These are phyloP conservation scores for Percina caprodes DNA, from an alignment of 2,113 vertebrate genomes.

Conservation along the genomic window DNA sequence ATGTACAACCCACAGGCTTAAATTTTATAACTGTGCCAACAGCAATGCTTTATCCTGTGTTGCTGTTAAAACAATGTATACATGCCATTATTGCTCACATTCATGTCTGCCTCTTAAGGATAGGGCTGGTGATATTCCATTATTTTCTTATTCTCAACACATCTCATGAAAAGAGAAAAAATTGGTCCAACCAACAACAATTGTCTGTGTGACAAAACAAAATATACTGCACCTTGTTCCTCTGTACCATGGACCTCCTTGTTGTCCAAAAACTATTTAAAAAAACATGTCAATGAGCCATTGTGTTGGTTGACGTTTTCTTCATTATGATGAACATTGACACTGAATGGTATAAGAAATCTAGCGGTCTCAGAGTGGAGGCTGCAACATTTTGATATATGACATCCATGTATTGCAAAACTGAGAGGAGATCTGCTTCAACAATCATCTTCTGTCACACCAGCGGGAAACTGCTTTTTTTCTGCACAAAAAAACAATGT, in stretches of 20 bases:
- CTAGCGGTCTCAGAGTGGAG: background rate
- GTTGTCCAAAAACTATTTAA: background rate
- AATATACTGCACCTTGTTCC: background rate
- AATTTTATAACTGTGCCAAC: conserved; percentile 1
- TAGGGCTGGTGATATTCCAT: background rate
- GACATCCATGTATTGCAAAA: background rate
- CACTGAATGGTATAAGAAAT: background rate
- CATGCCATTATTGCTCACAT: background rate
- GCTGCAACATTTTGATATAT: background rate
- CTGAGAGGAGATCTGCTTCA: conserved; percentile 2
- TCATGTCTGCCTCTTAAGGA: background rate
- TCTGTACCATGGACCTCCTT: background rate
- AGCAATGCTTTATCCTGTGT: background rate
- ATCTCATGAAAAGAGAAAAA: background rate
- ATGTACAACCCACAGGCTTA: background rate
- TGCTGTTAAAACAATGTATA: background rate
- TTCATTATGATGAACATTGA: background rate
- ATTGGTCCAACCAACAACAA: background rate
- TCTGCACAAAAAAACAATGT: background rate
- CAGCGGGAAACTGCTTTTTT: background rate
- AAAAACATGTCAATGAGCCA: background rate
- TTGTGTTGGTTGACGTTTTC: background rate
- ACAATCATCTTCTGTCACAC: background rate
- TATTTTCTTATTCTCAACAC: background rate
- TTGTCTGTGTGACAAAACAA: background rate